Evolutionary conservation across 2,888 invertebrate genomes (phyloP).

Genomic region (Hypena proboscidalis): DNA sequence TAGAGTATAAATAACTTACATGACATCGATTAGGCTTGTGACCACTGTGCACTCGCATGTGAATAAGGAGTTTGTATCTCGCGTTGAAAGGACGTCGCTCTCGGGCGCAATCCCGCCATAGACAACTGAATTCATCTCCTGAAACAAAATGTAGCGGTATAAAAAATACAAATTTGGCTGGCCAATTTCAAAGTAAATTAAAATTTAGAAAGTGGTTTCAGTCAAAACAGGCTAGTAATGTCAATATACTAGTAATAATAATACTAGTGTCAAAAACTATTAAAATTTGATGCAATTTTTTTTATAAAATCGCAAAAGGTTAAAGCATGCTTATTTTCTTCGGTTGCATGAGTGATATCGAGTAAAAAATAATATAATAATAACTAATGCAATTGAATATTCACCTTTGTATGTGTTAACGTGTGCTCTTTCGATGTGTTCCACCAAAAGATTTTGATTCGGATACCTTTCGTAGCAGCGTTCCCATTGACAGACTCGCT

Average conservation of each 20-base stretch:
- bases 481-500: slow-evolving; percentile 91
- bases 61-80: slow-evolving; percentile 97
- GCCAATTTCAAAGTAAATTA: too few relatives aligned
- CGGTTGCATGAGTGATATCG: too few relatives aligned
- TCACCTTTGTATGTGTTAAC: slow-evolving; percentile 92
- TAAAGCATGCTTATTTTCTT: too few relatives aligned
- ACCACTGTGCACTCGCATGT: slow-evolving; percentile 98
- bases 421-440: slow-evolving; percentile 94
- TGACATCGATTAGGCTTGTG: slow-evolving; percentile 99
- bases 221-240: too few relatives aligned
- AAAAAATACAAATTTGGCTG: neutral
- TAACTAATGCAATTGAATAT: neutral
- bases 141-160: slow-evolving; percentile 1
- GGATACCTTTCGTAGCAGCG: slow-evolving; percentile 93
- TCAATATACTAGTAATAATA: too few relatives aligned
- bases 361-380: too few relatives aligned
- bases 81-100: slow-evolving; percentile 97
- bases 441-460: slow-evolving; percentile 91
- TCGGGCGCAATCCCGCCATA: slow-evolving; percentile 96
- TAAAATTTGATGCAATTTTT: too few relatives aligned
- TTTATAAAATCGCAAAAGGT: too few relatives aligned
- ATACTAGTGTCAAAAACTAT: too few relatives aligned
- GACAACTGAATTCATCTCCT: slow-evolving; percentile 96
- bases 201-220: too few relatives aligned
- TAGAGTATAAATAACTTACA: too few relatives aligned